These are phyloP conservation scores for Anguilla japonica DNA, from an alignment of 2,113 vertebrate species.

Conservation along the genomic window DNA sequence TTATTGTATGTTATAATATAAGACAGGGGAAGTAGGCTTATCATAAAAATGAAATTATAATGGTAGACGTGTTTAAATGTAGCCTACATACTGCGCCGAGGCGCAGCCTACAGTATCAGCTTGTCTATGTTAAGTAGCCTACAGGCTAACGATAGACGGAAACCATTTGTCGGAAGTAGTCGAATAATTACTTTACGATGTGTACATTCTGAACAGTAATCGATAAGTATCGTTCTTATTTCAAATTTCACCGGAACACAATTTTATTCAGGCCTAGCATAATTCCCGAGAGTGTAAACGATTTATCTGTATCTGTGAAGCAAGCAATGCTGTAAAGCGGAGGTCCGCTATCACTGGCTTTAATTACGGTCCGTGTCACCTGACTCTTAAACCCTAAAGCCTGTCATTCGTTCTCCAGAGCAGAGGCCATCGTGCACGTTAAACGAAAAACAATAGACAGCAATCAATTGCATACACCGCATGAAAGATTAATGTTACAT, in stretches of 20 bases:
- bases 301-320: neutral
- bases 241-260: neutral
- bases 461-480: neutral
- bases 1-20: too few relatives aligned
- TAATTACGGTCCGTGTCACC: constrained; percentile 3
- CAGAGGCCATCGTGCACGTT: neutral
- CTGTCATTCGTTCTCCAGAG: neutral
- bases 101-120: neutral
- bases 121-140: too few relatives aligned
- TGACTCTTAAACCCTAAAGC: neutral
- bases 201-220: neutral
- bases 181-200: neutral
- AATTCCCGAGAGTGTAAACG: neutral
- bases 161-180: too few relatives aligned
- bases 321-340: neutral
- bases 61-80: too few relatives aligned
- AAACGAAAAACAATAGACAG: neutral
- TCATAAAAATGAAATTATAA: too few relatives aligned
- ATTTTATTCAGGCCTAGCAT: neutral
- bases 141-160: too few relatives aligned
- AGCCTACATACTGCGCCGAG: too few relatives aligned
- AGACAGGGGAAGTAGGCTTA: too few relatives aligned
- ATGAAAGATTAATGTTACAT: neutral
- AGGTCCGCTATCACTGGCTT: neutral
- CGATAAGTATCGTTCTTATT: neutral